Conservation (phyloP, 2,888 invertebrate genomes). For the Pteria penguin region DNA sequence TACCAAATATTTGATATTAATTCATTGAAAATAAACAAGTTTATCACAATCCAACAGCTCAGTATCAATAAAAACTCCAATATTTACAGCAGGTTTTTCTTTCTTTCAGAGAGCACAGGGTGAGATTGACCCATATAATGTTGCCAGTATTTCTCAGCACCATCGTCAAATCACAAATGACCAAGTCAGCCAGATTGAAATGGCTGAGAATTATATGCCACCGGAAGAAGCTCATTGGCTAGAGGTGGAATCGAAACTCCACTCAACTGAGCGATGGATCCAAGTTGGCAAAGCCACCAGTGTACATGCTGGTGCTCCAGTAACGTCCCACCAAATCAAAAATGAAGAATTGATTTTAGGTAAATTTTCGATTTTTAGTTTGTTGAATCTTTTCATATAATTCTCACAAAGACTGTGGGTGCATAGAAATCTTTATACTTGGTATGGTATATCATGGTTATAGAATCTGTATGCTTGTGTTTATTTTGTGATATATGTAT, state of each 20-base stretch:
- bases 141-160: constrained; percentile 20
- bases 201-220: constrained; percentile 40
- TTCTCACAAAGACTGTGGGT: no score
- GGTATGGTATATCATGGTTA: no score
- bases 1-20: no score
- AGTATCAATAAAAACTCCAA: no score
- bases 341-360: constrained; percentile 66
- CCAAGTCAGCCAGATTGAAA: constrained; percentile 54
- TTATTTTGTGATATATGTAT: no score
- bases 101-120: constrained; percentile 24
- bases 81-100: background rate
- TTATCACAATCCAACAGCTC: no score
- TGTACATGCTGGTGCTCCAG: constrained; percentile 52
- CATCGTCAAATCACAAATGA: constrained; percentile 53
- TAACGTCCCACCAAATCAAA: constrained; percentile 52
- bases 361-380: background rate
- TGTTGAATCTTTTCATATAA: no score
- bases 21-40: no score
- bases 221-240: constrained; percentile 70
- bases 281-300: constrained; percentile 64
- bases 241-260: constrained; percentile 59
- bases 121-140: background rate
- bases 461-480: no score
- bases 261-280: constrained; percentile 58
- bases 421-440: no score